Evolutionary conservation across 2,888 invertebrate genomes (phyloP), one percentile per base, ranked within the genome.

Genomic region (Mesoligia furuncula): DNA sequence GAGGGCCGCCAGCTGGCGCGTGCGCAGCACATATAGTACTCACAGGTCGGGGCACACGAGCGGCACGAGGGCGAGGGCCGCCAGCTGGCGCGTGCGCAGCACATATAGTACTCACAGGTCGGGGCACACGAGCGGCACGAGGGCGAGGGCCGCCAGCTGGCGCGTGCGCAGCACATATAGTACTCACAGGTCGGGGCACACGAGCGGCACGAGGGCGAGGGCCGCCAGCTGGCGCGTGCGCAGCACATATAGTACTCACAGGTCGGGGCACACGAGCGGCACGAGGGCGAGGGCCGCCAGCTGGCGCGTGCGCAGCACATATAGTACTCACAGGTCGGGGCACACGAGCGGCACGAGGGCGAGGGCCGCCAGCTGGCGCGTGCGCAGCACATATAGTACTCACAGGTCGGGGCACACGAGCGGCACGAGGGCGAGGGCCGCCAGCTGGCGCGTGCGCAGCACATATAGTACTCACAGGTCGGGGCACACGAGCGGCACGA

Each of bases 191-290:
- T 87, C 82, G 0, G 92, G 93, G 7, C 91, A 48, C 0, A 94
- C 31, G 57, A 94, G 93, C 62, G 95, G 93, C 80, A 89, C 81
- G 79, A 91, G 94, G 2, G 98, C 98, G 90, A 97, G 97, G 0
- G 98, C 98, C 2, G 98, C 98, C 84, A 98, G 96, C 89, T 97
- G 97, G 59, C n/a, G n/a, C n/a, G n/a, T n/a, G n/a, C n/a, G n/a
- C n/a, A n/a, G 5, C 5, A 36, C 36, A 36, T 36, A 36, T 5
- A 36, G 36, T 36, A 36, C 36, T 87, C 5, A 93, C 93, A 61
- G 81, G 36, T 87, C 82, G 0, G 92, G 93, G 7, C 91, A 48
- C 0, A 94, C 31, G 54, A 94, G 93, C 62, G 95, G 93, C 80
- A 89, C 81, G 79, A 91, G 94, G 2, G 98, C 98, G 90, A 97